phyloP scores from a whole-genome alignment of 2,888 invertebrate genomes.

The Scaptomyza flava region DNA sequence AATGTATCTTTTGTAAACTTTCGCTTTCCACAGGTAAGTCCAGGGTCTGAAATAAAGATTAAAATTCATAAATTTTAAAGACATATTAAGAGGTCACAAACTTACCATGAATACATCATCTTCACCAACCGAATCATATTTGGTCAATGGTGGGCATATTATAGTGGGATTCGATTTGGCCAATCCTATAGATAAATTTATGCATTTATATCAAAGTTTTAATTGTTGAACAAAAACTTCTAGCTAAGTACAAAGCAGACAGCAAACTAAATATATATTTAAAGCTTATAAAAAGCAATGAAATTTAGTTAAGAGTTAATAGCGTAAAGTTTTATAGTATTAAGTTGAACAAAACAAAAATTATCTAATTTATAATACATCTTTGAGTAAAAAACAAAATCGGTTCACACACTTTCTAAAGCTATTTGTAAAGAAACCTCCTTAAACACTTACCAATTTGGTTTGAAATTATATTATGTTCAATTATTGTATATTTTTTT shows the following conservation, averaged over 20 bases:
- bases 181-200: constrained; percentile 86
- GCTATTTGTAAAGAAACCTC: constrained; percentile 47
- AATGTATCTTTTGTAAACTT: constrained; percentile 86
- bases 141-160: constrained; percentile 83
- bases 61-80: neutral
- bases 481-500: constrained; percentile 44
- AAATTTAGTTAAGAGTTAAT: constrained; percentile 27
- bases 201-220: neutral
- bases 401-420: constrained; percentile 26
- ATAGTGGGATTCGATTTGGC: constrained; percentile 89
- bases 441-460: constrained; percentile 70
- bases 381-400: neutral
- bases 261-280: constrained; percentile 54
- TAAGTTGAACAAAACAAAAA: neutral
- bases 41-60: constrained; percentile 89
- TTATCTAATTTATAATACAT: neutral
- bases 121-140: constrained; percentile 91
- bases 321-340: constrained; percentile 17
- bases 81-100: neutral
- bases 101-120: constrained; percentile 97
- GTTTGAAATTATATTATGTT: constrained; percentile 48
- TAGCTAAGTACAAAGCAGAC: constrained; percentile 56
- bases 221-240: neutral
- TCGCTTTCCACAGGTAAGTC: constrained; percentile 93
- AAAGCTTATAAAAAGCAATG: constrained; percentile 39